A percentile compares a stretch with the other conserved stretches of the same genome.
These are phyloP conservation scores for Trichopoda pennipes DNA, from an alignment of 2,888 invertebrate genomes.

Conservation along the genomic window DNA sequence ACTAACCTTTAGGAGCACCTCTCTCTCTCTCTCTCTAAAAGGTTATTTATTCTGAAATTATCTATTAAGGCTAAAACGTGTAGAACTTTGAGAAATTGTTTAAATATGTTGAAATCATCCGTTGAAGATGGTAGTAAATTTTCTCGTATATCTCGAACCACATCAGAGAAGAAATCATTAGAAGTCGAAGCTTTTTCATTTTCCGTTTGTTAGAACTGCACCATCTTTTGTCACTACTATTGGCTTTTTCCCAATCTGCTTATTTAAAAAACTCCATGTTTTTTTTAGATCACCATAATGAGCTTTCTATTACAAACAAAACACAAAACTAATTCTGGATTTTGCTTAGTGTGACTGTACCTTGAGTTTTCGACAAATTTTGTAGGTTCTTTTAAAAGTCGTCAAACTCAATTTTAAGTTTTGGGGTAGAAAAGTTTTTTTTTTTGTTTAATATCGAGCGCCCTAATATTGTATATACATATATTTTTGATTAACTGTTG, in stretches of 20 bases:
- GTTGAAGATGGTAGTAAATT: no score
- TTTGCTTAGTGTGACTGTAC: no score
- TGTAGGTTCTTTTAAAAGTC: no score
- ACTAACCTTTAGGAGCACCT: no score
- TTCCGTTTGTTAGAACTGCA: no score
- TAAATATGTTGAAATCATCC: not conserved
- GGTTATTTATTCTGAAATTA: not conserved
- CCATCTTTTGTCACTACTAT: no score
- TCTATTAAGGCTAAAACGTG: not conserved
- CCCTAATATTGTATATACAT: not conserved
- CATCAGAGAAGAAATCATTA: not conserved
- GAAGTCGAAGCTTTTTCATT: not conserved
- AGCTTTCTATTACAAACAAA: not conserved
- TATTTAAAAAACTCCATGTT: no score
- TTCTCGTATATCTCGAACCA: not conserved
- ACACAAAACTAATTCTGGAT: no score
- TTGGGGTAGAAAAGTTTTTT: not conserved
- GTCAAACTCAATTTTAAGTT: no score
- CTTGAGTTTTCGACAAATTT: no score
- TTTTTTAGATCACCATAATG: no score
- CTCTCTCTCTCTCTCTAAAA: not conserved
- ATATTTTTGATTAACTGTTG: constrained; percentile 4
- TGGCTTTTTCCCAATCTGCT: no score
- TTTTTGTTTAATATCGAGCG: not conserved
- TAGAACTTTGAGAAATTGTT: not conserved